These are phyloP conservation scores for Aphyosemion australe DNA, from an alignment of 2,113 vertebrate genomes.

Conservation along the genomic window DNA sequence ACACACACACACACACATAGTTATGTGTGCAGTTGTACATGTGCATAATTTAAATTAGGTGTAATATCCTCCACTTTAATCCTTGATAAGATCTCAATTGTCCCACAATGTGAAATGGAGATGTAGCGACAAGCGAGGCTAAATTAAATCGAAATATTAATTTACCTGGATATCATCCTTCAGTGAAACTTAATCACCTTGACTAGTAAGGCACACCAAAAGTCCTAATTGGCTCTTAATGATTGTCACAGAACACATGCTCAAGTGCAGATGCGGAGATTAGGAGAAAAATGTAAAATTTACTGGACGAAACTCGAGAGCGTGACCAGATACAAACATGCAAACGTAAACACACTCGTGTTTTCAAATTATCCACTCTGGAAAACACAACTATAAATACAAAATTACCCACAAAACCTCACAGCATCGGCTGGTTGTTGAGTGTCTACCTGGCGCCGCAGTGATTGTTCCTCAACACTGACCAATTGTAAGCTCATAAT, in stretches of 20 bases:
- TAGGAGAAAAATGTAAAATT: constrained; percentile 28
- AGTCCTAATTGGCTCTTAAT: constrained; percentile 70
- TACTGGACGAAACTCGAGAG: constrained; percentile 31
- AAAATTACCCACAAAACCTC: constrained; percentile 55
- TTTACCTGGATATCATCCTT: constrained; percentile 77
- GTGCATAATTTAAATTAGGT: constrained; percentile 77
- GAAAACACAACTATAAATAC: constrained; percentile 57
- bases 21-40: constrained; percentile 58
- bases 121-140: constrained; percentile 63
- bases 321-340: constrained; percentile 41
- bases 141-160: constrained; percentile 79
- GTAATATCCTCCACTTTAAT: constrained; percentile 78
- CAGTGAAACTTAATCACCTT: constrained; percentile 73
- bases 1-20: constrained; percentile 39
- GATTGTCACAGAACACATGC: constrained; percentile 65
- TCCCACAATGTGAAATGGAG: constrained; percentile 77
- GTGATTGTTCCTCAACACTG: constrained; percentile 78
- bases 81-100: constrained; percentile 78
- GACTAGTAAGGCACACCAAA: constrained; percentile 64
- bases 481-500: constrained; percentile 84
- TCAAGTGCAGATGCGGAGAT: constrained; percentile 62
- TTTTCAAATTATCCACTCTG: constrained; percentile 69
- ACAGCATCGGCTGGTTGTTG: constrained; percentile 51
- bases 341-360: constrained; percentile 39
- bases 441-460: constrained; percentile 67